Evolutionary conservation across 2,113 vertebrate species (phyloP), one percentile per base, ranked within the genome.

Genomic region (Gambusia affinis): DNA sequence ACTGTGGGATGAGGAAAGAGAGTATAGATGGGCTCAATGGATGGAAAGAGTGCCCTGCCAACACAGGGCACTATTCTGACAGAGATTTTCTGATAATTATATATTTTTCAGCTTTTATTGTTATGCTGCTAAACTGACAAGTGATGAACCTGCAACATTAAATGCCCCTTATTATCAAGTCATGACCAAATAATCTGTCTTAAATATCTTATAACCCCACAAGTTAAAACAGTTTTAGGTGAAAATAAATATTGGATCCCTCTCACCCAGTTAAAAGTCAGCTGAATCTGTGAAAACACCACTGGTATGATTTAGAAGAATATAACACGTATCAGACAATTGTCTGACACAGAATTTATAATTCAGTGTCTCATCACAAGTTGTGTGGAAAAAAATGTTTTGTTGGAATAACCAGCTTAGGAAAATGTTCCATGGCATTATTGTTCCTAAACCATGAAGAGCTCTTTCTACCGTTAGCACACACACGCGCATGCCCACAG

Each of bases 391-490:
- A 76, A 24, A 31, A 27, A 12, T 44, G n/a, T 44, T 42, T 60
- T 79, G 68, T 76, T 60, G 85, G 86, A 86, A 85, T 86, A 11
- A 79, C 67, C 64, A 54, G 70, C 70, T 86, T 86, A 81, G 82
- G 74, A 85, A 80, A 90, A 88, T 84, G 67, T 73, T 72, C 78
- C 72, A 64, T 82, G 57, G 61, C 76, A 75, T 84, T 79, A 73
- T 76, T 83, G 80, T 80, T 75, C 77, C 73, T 82, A 68, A 75
- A 84, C 85, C 86, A 75, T 83, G 83, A 78, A 87, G 68, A 66
- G 75, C 80, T 76, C 37, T 80, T 79, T 81, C 37, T 86, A 88
- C 90, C 81, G 83, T 85, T 92, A 87, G 60, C 15, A 17, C 14
- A 47, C 65, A 51, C 74, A 80, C 76, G 72, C 64, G 33, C 6